These are phyloP conservation scores for Elysia crispata DNA, from an alignment of 2,888 invertebrate species.

Conservation along the genomic window DNA sequence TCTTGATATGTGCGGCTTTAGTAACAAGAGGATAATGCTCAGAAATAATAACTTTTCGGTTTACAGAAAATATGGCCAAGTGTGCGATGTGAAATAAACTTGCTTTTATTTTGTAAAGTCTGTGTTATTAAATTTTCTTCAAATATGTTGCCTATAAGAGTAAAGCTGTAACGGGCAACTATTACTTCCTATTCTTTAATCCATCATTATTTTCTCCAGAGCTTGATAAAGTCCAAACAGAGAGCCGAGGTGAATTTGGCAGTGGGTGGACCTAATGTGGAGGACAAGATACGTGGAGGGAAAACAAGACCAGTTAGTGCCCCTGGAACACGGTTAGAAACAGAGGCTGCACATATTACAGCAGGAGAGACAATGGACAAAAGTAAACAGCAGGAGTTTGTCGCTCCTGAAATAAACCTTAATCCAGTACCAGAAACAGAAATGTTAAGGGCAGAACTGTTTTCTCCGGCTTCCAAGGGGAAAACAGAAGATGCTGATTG, in stretches of 20 bases:
- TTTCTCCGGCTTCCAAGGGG: slow-evolving; percentile 30
- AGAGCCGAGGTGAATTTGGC: slow-evolving; percentile 69
- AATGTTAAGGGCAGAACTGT: slow-evolving; percentile 56
- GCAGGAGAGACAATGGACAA: slow-evolving; percentile 67
- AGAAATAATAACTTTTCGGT: too few relatives aligned
- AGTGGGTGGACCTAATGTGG: slow-evolving; percentile 49
- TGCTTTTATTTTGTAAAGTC: too few relatives aligned
- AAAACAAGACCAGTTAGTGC: slow-evolving; percentile 71
- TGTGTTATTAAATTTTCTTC: too few relatives aligned
- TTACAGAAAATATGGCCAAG: too few relatives aligned
- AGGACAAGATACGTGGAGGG: slow-evolving; percentile 52
- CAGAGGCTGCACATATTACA: slow-evolving; percentile 58
- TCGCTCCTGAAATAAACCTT: slow-evolving; percentile 57
- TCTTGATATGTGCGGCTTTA: too few relatives aligned
- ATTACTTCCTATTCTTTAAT: too few relatives aligned
- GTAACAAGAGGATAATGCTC: too few relatives aligned
- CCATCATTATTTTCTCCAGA: slow-evolving; percentile 62
- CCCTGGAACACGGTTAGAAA: slow-evolving; percentile 66
- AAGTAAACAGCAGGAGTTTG: slow-evolving; percentile 49
- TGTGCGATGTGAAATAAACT: too few relatives aligned
- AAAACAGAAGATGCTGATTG: neutral
- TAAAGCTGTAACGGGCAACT: too few relatives aligned
- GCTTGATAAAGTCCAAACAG: slow-evolving; percentile 67
- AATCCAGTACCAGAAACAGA: slow-evolving; percentile 61
- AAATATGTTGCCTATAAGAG: too few relatives aligned